Evolutionary conservation across 2,113 vertebrate genomes (phyloP).

Genomic region (Tylochromis polylepis): DNA sequence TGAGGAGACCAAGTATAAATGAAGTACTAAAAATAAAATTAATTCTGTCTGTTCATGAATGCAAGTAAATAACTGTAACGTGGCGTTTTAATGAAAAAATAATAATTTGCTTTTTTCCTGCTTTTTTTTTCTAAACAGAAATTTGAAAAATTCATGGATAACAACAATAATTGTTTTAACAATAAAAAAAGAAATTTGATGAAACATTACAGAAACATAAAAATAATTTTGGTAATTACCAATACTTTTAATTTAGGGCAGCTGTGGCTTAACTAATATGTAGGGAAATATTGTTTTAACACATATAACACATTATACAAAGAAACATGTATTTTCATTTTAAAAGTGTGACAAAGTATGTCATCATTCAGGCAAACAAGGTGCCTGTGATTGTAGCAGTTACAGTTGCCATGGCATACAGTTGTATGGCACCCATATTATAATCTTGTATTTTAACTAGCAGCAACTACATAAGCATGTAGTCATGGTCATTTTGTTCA

Average conservation of each 20-base stretch:
- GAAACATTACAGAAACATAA: neutral
- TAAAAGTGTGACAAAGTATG: neutral
- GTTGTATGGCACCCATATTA: neutral
- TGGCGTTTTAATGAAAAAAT: neutral
- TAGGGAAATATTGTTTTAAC: neutral
- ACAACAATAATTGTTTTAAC: neutral
- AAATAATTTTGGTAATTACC: neutral
- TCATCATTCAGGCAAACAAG: neutral
- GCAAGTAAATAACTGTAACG: fast-evolving
- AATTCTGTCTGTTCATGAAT: fast-evolving
- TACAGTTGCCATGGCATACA: fast-evolving
- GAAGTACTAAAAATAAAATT: neutral
- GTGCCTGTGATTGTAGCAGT: neutral
- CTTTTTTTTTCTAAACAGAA: neutral
- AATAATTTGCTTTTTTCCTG: fast-evolving
- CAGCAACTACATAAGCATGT: fast-evolving
- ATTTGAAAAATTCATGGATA: fast-evolving
- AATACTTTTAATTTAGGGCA: neutral
- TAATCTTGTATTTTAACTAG: fast-evolving
- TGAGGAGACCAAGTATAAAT: neutral
- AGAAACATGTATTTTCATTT: neutral
- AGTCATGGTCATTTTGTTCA: neutral
- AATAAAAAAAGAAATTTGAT: neutral
- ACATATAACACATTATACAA: neutral
- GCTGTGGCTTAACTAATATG: neutral